These are phyloP conservation scores for Dinocampus coccinellae DNA, from an alignment of 2,888 invertebrate species.

Conservation along the genomic window DNA sequence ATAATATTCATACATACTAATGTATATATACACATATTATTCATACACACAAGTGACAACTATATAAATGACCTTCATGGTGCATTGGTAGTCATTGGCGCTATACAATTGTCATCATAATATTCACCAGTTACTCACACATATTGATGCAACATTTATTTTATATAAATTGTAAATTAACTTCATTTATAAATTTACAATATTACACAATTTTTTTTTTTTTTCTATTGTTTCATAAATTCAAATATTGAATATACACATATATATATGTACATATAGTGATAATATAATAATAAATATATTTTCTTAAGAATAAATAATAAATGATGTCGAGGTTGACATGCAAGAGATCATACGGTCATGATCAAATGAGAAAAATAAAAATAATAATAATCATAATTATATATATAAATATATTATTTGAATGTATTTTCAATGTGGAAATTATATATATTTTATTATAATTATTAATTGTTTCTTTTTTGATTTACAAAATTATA, in stretches of 20 bases:
- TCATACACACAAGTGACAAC: background rate
- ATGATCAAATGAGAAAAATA: background rate
- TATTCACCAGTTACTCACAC: no score
- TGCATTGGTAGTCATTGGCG: background rate
- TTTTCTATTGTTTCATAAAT: no score
- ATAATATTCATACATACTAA: no score
- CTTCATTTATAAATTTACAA: background rate
- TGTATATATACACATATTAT: no score
- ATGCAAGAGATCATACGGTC: slow-evolving; percentile 3
- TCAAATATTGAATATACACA: no score
- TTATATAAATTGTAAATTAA: background rate
- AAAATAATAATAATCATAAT: background rate
- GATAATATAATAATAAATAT: background rate
- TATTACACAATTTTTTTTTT: background rate
- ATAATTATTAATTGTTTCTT: slow-evolving; percentile 42
- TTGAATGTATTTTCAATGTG: background rate
- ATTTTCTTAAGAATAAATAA: background rate
- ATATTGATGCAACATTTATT: background rate
- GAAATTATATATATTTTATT: no score
- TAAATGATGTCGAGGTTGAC: slow-evolving; percentile 5
- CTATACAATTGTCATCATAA: background rate
- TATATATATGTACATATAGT: background rate
- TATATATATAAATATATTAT: no score
- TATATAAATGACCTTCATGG: slow-evolving; percentile 3
- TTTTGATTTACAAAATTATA: background rate